Evolutionary conservation across 2,797 vertebrate species (phyloP).

Genomic region (Tokudaia tokunoshimensis): DNA sequence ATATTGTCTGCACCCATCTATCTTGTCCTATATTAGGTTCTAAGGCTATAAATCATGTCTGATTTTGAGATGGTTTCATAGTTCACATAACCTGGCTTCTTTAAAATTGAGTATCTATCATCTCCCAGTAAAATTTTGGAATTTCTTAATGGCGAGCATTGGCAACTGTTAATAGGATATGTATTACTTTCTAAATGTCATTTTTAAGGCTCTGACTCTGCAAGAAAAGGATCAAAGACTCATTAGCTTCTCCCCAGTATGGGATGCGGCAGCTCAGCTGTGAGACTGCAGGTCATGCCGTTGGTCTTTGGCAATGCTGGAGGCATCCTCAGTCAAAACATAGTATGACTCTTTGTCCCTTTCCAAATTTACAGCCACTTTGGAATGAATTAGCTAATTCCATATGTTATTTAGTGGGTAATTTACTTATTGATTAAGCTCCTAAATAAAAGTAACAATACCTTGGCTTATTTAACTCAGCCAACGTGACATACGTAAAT

Average conservation of each 20-base stretch:
- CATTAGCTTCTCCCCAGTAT: neutral
- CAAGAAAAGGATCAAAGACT: neutral
- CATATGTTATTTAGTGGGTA: neutral
- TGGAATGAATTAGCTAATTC: neutral
- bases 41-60: neutral
- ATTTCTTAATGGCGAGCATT: neutral
- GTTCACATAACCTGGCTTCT: neutral
- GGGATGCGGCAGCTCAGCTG: neutral
- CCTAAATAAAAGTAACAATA: neutral
- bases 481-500: neutral
- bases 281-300: neutral
- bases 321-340: neutral
- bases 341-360: neutral
- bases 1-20: neutral
- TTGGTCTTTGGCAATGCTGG: no score
- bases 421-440: slow-evolving; percentile 5
- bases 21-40: neutral
- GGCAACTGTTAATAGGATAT: neutral
- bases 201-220: neutral
- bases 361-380: neutral
- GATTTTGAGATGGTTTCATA: neutral
- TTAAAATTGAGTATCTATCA: neutral
- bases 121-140: neutral
- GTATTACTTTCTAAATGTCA: neutral
- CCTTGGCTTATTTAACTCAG: neutral